Evolutionary conservation across 1,140 invertebrate genomes (phyloP), one percentile per base, ranked within the genome.

Genomic region (Chionoecetes opilio): DNA sequence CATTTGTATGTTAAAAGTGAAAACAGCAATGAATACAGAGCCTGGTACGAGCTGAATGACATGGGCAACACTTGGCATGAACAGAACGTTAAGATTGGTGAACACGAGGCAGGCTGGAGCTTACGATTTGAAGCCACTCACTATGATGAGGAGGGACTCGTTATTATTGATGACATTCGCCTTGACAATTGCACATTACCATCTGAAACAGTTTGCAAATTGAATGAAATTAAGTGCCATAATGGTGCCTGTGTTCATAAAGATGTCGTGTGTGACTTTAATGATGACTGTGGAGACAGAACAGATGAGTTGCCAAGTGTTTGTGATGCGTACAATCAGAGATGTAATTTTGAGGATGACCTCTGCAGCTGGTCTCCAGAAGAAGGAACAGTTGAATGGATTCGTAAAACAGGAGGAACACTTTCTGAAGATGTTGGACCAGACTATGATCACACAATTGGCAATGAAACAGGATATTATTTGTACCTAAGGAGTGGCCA

Each of bases 371-470:
- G 94, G 94, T 85, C 41, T 1, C n/a, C 5, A 89, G 94, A 95
- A 35, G 53, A 26, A 26, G 34, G 35, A 46, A 75, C 53, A 8
- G 6, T 82, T 26, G 53, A 84, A 29, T 95, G 94, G 94, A 90
- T 93, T 32, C 84, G 94, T 5, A 95, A 90, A 75, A 93, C 84
- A 26, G 94, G 94, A 38, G 82, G 90, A 5, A 84, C 41, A 41
- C 9, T 93, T 29, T 86, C 92, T 17, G 94, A 95, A 46, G 94
- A 93, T 93, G 94, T 95, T 92, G 94, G 94, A 5, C 94, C 94
- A 53, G 91, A 90, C 82, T 95, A 84, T 89, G 94, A 95, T 84
- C 94, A 95, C 82, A 95, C 94, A 2, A 90, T 93, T 93, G 53
- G 75, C 26, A 95, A 95, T 93, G 75, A 93, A 41, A 95, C 86